These are phyloP conservation scores for Engystomops pustulosus DNA, from an alignment of 2,113 vertebrate genomes.

Conservation along the genomic window DNA sequence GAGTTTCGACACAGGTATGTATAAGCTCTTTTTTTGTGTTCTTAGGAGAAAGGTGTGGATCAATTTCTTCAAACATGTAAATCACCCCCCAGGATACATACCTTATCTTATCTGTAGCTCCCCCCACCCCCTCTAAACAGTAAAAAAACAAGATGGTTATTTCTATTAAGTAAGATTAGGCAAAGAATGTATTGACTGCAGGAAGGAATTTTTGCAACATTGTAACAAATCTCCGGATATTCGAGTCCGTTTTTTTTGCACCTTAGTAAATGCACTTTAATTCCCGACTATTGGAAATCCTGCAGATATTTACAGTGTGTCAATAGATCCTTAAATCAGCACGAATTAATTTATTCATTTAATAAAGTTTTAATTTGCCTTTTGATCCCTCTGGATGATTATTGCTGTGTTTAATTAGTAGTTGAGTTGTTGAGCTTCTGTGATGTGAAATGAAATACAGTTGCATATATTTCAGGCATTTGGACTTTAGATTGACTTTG, in stretches of 20 bases:
- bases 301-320: conserved; percentile 36
- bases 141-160: too few species aligned
- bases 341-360: conserved; percentile 59
- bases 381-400: conserved; percentile 55
- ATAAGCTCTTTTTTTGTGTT: too few species aligned
- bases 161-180: too few species aligned
- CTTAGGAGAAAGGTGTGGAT: too few species aligned
- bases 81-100: too few species aligned
- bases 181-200: too few species aligned
- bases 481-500: conserved; percentile 53
- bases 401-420: conserved; percentile 58
- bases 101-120: too few species aligned
- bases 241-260: neutral
- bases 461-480: conserved; percentile 50
- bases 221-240: neutral
- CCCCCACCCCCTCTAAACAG: too few species aligned
- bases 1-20: too few species aligned
- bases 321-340: conserved; percentile 36
- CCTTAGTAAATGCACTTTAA: neutral
- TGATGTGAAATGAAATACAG: conserved; percentile 50
- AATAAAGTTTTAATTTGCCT: conserved; percentile 60
- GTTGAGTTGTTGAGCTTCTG: conserved; percentile 56
- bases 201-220: too few species aligned
- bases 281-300: conserved; percentile 16
- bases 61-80: too few species aligned